Evolutionary conservation across 2,888 invertebrate species (phyloP), one percentile per base, ranked within the genome.

Genomic region (Nomada hirtipes): DNA sequence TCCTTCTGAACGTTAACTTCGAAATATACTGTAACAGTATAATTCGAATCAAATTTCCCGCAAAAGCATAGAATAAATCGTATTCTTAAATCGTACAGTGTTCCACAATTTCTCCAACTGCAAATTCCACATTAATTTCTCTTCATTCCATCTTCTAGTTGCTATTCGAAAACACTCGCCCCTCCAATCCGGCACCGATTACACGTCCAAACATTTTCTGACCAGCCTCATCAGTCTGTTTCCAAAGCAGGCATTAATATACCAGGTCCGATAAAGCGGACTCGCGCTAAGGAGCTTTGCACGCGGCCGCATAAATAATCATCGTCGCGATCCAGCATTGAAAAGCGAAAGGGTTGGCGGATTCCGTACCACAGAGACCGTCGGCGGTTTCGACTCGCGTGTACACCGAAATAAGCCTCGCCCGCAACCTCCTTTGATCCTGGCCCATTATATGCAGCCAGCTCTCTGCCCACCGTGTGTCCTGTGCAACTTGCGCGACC

Each of bases 381-480:
- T 23, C 44, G 20, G 50, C 18, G 23, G 60, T 71, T 71, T 71
- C 36, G 47, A n/a, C 20, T 50, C 15, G 18, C 52, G 13, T 15
- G 61, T 26, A 29, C 68, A 53, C 44, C 4, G 53, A 36, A 65
- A 80, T 84, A 84, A 84, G 84, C 75, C 61, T 55, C 59, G 76
- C 57, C 69, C 80, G 60, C 73, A 76, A 59, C 53, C 79, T 86
- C 87, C 87, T 86, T 86, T 86, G 86, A 86, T 85, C 78, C 74
- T 10, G 65, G 60, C 57, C 76, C 74, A 78, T 80, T 85, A 87
- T 79, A 77, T 59, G 59, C 83, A 36, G 64, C 63, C 52, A 64
- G 80, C 60, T 83, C 61, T 76, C 80, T 55, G 70, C 60, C 20
- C 63, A 59, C 2, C 61, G 55, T 53, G 60, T 57, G 55, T 65